Percentiles rank a stretch among this genome's conserved stretches.
Evolutionary conservation across 2,888 invertebrate genomes (phyloP).

Genomic region (Furcula furcula): DNA sequence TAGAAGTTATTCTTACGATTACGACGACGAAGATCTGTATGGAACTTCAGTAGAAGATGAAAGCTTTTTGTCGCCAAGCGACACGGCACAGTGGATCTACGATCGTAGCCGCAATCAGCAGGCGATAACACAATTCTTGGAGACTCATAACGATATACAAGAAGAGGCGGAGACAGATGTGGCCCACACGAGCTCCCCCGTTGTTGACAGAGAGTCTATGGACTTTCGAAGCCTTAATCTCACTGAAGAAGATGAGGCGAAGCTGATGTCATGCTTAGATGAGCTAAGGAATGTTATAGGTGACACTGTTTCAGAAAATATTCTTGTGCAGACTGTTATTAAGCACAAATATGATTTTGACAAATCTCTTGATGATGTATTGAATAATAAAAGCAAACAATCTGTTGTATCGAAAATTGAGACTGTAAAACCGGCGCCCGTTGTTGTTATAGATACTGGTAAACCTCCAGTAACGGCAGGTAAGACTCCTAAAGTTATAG

Average conservation of each 20-base stretch:
- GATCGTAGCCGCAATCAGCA: slow-evolving; percentile 89
- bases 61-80: slow-evolving; percentile 94
- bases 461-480: slow-evolving; percentile 49
- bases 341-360: slow-evolving; percentile 87
- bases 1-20: slow-evolving; percentile 94
- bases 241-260: slow-evolving; percentile 86
- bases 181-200: slow-evolving; percentile 36
- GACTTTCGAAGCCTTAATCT: slow-evolving; percentile 77
- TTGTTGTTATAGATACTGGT: slow-evolving; percentile 43
- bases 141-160: slow-evolving; percentile 87
- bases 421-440: slow-evolving; percentile 36
- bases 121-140: slow-evolving; percentile 89
- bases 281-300: slow-evolving; percentile 91
- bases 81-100: slow-evolving; percentile 91
- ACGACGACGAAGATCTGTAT: slow-evolving; percentile 95
- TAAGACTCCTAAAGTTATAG: slow-evolving; percentile 58
- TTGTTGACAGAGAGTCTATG: slow-evolving; percentile 64
- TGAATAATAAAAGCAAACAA: slow-evolving; percentile 66
- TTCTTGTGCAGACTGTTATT: slow-evolving; percentile 87
- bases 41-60: slow-evolving; percentile 98
- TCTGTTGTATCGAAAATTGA: slow-evolving; percentile 32
- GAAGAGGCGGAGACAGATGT: slow-evolving; percentile 82
- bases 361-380: slow-evolving; percentile 87
- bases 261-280: slow-evolving; percentile 91
- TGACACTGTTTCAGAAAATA: slow-evolving; percentile 86